Conservation (phyloP, 2,888 invertebrate species). For the Cerceris rybyensis region DNA sequence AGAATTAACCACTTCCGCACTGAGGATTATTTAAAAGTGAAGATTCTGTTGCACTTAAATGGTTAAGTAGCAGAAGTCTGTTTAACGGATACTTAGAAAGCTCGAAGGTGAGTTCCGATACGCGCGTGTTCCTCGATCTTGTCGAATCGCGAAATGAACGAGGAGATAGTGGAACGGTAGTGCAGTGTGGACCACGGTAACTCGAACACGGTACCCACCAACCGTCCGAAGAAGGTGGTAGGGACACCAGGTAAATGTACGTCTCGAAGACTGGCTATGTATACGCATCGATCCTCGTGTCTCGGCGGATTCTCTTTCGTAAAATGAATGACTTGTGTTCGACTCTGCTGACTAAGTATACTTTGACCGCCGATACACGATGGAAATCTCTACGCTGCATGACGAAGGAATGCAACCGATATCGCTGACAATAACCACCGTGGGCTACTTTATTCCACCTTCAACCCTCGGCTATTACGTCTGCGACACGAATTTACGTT, state of each 20-base stretch:
- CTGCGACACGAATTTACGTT: not conserved
- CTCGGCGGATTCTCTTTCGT: conserved; percentile 23
- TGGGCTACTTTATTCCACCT: not conserved
- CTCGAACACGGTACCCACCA: conserved; percentile 52
- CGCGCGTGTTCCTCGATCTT: conserved; percentile 60
- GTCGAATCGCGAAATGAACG: conserved; percentile 65
- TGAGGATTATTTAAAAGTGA: too few species aligned
- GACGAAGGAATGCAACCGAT: not conserved
- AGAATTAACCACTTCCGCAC: not conserved
- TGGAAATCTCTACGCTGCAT: not conserved
- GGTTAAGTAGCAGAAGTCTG: not conserved
- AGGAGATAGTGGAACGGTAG: conserved; percentile 75
- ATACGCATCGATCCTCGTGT: conserved; percentile 11
- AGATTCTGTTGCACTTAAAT: not conserved
- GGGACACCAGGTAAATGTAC: conserved; percentile 50
- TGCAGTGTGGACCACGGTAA: conserved; percentile 74
- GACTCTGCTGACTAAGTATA: conserved; percentile 29
- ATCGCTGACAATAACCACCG: not conserved
- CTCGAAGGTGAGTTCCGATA: conserved; percentile 21
- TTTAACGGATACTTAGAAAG: not conserved
- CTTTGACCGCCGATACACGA: not conserved
- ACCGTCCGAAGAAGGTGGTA: conserved; percentile 45
- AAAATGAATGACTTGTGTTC: conserved; percentile 41
- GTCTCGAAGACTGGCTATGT: conserved; percentile 19
- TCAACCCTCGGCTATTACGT: not conserved